A percentile compares a stretch with the other conserved stretches of the same genome.
These are phyloP conservation scores for Drosophila bocqueti DNA, from an alignment of 1,140 invertebrate genomes.

Conservation along the genomic window DNA sequence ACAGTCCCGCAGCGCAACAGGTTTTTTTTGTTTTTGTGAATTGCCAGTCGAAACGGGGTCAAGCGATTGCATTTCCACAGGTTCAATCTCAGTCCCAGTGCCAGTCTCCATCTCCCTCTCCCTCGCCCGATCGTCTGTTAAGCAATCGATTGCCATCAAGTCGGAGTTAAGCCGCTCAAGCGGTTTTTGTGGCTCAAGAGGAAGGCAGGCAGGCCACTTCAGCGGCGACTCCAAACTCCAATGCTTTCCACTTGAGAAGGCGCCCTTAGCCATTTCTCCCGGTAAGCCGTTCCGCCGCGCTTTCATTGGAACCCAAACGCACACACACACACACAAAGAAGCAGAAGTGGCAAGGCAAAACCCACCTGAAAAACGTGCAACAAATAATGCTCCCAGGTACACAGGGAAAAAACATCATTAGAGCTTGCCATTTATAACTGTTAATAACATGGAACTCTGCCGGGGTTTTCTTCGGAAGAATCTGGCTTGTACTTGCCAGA, in stretches of 20 bases:
- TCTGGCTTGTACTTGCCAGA: too few species aligned
- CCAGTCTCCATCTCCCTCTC: not conserved
- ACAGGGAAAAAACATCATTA: not conserved
- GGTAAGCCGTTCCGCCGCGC: slow-evolving; percentile 28
- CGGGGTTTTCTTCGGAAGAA: not conserved
- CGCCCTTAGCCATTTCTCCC: slow-evolving; percentile 62
- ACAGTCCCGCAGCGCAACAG: slow-evolving; percentile 51
- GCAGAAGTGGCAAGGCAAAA: slow-evolving; percentile 35
- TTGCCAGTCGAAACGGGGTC: slow-evolving; percentile 49
- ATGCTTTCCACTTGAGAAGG: slow-evolving; percentile 53
- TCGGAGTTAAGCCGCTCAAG: slow-evolving; percentile 45
- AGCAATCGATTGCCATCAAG: slow-evolving; percentile 47
- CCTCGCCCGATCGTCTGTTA: slow-evolving; percentile 13
- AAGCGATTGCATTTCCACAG: slow-evolving; percentile 52
- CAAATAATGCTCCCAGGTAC: slow-evolving; percentile 46
- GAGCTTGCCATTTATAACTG: not conserved
- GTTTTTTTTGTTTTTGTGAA: slow-evolving; percentile 50
- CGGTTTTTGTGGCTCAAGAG: slow-evolving; percentile 46
- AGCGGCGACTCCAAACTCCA: slow-evolving; percentile 6
- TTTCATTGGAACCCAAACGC: slow-evolving; percentile 48
- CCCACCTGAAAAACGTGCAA: slow-evolving; percentile 73
- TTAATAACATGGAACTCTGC: not conserved
- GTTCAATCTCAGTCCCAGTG: slow-evolving; percentile 10
- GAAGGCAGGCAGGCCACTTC: slow-evolving; percentile 7
- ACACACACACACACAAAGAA: slow-evolving; percentile 4